Percentiles rank a stretch among this genome's conserved stretches.
Conservation (phyloP, 2,888 invertebrate species). For the Rhopalosiphum nymphaeae region DNA sequence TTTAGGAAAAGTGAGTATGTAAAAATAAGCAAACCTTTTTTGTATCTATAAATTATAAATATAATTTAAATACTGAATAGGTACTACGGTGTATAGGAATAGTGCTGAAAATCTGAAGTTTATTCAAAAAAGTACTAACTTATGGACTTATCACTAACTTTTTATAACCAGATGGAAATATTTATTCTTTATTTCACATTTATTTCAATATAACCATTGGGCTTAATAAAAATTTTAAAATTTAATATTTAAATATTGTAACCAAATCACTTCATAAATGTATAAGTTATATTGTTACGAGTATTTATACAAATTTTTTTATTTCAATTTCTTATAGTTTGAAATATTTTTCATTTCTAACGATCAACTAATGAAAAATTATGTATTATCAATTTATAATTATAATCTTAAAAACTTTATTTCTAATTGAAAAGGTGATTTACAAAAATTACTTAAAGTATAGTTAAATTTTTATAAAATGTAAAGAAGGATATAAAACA, state of each 20-base stretch:
- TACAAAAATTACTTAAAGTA: neutral
- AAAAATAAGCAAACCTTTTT: neutral
- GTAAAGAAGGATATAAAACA: neutral
- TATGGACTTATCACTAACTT: neutral
- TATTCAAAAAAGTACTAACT: neutral
- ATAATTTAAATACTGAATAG: neutral
- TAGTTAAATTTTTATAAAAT: neutral
- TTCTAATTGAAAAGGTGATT: neutral
- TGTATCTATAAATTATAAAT: neutral
- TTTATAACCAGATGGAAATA: neutral
- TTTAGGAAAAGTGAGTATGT: neutral
- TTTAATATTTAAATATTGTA: neutral
- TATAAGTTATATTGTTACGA: neutral
- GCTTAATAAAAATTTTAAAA: neutral
- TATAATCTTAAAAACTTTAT: too few species aligned
- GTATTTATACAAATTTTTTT: neutral
- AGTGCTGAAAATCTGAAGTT: neutral
- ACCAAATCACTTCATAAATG: neutral
- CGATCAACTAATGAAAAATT: neutral
- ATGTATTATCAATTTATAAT: neutral
- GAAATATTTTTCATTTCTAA: neutral
- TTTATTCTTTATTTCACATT: neutral
- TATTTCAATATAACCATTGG: neutral
- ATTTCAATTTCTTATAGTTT: neutral
- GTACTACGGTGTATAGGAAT: neutral